phyloP scores from a whole-genome alignment of 2,113 vertebrate species.

The Trogon surrucura region DNA sequence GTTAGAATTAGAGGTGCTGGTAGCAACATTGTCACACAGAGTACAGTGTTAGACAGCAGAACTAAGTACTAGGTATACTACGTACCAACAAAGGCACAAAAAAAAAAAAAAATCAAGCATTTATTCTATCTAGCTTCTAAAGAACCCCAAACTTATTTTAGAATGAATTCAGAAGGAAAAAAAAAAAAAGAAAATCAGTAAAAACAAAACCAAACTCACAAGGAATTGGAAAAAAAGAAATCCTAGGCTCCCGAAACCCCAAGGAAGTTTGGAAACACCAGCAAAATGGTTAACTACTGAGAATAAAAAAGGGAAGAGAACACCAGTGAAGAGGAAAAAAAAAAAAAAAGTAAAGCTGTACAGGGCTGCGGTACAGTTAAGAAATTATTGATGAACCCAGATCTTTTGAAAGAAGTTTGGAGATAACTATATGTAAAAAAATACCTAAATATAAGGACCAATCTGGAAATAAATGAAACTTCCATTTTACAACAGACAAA shows the following conservation, averaged over 20 bases:
- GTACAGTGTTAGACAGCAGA: not conserved
- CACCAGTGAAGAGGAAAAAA: not conserved
- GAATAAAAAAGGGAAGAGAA: not conserved
- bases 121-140: not conserved
- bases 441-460: accelerated
- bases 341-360: not conserved
- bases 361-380: not conserved
- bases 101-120: not conserved
- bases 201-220: not conserved
- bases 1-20: not conserved
- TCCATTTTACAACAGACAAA: not conserved
- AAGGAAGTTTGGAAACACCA: not conserved
- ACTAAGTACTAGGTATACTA: too few relatives aligned
- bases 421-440: not conserved
- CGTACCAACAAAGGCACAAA: not conserved
- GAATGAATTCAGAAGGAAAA: not conserved
- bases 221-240: not conserved
- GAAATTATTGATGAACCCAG: not conserved
- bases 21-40: not conserved
- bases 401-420: not conserved
- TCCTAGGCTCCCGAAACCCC: not conserved
- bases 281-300: not conserved
- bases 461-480: not conserved
- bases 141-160: not conserved
- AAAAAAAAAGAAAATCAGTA: not conserved